These are phyloP conservation scores for Cryptocephalus primarius DNA, from an alignment of 2,888 invertebrate species.

Conservation along the genomic window DNA sequence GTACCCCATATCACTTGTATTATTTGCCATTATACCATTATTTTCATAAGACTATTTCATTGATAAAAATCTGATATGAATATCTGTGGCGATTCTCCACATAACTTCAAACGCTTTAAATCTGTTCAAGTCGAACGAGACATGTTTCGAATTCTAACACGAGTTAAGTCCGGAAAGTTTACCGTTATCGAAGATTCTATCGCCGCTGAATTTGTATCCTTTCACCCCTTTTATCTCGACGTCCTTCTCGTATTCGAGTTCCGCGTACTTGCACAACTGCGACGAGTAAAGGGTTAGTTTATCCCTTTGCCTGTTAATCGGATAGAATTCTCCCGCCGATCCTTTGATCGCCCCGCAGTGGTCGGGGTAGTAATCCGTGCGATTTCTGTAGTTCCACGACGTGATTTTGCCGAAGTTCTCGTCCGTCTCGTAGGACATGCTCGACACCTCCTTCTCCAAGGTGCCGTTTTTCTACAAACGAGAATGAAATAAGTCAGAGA, in stretches of 20 bases:
- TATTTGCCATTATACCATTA: too few relatives aligned
- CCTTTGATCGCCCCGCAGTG: conserved; percentile 55
- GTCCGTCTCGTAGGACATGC: conserved; percentile 58
- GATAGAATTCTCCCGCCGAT: conserved; percentile 72
- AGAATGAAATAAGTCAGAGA: background rate
- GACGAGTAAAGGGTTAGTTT: conserved; percentile 55
- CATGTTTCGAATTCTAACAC: too few relatives aligned
- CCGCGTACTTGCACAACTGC: conserved; percentile 62
- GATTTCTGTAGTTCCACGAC: conserved; percentile 58
- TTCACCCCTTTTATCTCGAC: conserved; percentile 47
- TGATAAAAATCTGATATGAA: too few relatives aligned
- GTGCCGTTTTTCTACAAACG: conserved; percentile 62
- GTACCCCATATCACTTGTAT: too few relatives aligned
- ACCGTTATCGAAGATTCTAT: conserved; percentile 58
- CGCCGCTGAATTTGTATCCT: conserved; percentile 56
- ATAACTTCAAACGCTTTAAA: too few relatives aligned
- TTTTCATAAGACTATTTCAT: too few relatives aligned
- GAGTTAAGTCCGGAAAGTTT: conserved; percentile 6
- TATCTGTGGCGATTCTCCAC: too few relatives aligned
- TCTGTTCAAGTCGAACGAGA: too few relatives aligned
- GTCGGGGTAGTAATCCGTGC: conserved; percentile 43
- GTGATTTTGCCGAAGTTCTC: conserved; percentile 58
- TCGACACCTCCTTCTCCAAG: conserved; percentile 53
- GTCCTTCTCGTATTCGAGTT: conserved; percentile 49
- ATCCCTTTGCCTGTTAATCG: conserved; percentile 51